phyloP scores from a whole-genome alignment of 2,888 invertebrate species.

The Craniophora ligustri region DNA sequence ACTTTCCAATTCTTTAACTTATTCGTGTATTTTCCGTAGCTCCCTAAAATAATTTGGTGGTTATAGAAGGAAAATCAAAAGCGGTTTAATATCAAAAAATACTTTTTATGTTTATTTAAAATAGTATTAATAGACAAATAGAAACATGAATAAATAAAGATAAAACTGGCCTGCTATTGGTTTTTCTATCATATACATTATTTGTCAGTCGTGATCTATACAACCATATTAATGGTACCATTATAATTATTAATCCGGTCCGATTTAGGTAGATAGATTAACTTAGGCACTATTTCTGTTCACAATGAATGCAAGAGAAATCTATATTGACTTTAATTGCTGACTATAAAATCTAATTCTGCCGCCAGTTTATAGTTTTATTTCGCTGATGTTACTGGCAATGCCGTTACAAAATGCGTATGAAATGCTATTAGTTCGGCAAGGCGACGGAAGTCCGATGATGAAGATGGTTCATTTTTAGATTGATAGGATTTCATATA shows the following conservation, averaged over 20 bases:
- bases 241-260: no score
- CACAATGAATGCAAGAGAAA: conserved; percentile 38
- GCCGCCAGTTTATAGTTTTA: conserved; percentile 40
- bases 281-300: conserved; percentile 44
- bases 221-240: no score
- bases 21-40: conserved; percentile 88
- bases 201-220: no score
- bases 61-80: no score
- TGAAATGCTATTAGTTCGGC: conserved; percentile 19
- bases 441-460: conserved; percentile 1
- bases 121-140: no score
- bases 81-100: no score
- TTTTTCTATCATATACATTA: no score
- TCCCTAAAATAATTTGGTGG: conserved; percentile 77
- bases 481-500: background rate
- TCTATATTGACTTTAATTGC: conserved; percentile 46
- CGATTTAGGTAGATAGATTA: no score
- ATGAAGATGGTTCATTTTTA: conserved; percentile 1
- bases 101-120: no score
- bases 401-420: conserved; percentile 32
- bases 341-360: conserved; percentile 45
- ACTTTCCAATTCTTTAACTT: conserved; percentile 91
- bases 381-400: conserved; percentile 39
- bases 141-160: no score
- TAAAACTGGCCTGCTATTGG: no score